phyloP scores from a whole-genome alignment of 2,113 vertebrate species.

The Austrofundulus limnaeus region DNA sequence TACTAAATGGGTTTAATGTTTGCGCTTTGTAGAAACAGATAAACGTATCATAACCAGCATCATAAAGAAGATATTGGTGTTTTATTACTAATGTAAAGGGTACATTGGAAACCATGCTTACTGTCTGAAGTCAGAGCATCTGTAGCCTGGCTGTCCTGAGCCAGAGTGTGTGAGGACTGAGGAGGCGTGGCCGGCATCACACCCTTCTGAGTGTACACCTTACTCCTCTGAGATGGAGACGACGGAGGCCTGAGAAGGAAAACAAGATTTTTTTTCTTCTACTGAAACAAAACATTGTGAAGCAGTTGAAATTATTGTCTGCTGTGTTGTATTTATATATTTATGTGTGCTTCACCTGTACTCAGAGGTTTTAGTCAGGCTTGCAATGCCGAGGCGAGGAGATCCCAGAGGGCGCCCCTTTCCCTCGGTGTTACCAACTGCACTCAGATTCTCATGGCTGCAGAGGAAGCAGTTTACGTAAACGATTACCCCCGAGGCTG shows the following conservation, averaged over 20 bases:
- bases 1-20: too few species aligned
- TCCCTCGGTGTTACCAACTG: slow-evolving; percentile 42
- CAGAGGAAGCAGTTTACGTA: background rate
- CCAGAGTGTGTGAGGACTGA: slow-evolving; percentile 75
- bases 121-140: slow-evolving; percentile 70
- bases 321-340: too few species aligned
- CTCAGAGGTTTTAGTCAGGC: slow-evolving; percentile 92
- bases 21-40: too few species aligned
- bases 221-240: slow-evolving; percentile 95
- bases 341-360: slow-evolving; percentile 76
- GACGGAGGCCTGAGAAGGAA: slow-evolving; percentile 75
- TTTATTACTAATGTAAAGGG: too few species aligned
- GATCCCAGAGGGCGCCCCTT: slow-evolving; percentile 93
- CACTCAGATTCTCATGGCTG: slow-evolving; percentile 59
- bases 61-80: too few species aligned
- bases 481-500: background rate
- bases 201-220: slow-evolving; percentile 96
- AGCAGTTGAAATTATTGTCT: background rate
- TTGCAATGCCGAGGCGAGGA: slow-evolving; percentile 91
- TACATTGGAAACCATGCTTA: slow-evolving; percentile 28
- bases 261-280: slow-evolving; percentile 1
- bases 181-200: slow-evolving; percentile 85
- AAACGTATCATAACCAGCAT: too few species aligned
- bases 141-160: slow-evolving; percentile 75
- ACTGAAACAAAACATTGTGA: background rate